These are phyloP conservation scores for Sandelia bainsii DNA, from an alignment of 2,797 vertebrate genomes.

Conservation along the genomic window DNA sequence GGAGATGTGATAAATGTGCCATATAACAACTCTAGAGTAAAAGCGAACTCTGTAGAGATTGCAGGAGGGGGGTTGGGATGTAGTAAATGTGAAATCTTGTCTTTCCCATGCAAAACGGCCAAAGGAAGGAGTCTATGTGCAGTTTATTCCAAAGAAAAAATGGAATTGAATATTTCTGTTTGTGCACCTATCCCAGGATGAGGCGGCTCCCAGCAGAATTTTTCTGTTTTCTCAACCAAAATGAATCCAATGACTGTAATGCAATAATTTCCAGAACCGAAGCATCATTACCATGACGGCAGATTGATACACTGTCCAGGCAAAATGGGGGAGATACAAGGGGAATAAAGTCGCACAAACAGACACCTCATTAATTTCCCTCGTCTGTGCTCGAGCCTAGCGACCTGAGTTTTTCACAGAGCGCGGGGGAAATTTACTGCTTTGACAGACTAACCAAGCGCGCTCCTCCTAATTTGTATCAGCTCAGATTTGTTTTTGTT, in stretches of 20 bases:
- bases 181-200: conserved; percentile 17
- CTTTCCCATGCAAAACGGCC: conserved; percentile 22
- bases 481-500: conserved; percentile 87
- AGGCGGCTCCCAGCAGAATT: conserved; percentile 21
- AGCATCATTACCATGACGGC: conserved; percentile 81
- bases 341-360: conserved; percentile 82
- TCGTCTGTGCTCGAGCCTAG: conserved; percentile 59
- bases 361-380: conserved; percentile 85
- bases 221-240: conserved; percentile 57
- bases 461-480: conserved; percentile 83
- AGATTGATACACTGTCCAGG: conserved; percentile 81
- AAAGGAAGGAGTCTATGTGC: not conserved
- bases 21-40: conserved; percentile 48
- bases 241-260: conserved; percentile 76
- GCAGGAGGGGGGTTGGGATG: not conserved
- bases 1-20: conserved; percentile 64
- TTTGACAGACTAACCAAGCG: conserved; percentile 81
- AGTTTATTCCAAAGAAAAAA: conserved; percentile 1
- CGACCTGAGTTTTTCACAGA: conserved; percentile 74
- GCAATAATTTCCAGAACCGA: conserved; percentile 76
- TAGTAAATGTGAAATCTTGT: conserved; percentile 25
- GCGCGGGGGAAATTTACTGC: conserved; percentile 76
- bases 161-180: conserved; percentile 10
- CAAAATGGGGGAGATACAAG: conserved; percentile 72
- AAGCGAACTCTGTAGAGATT: conserved; percentile 37